Conservation (phyloP, 2,113 vertebrate genomes). For the Phalacrocorax carbo region DNA sequence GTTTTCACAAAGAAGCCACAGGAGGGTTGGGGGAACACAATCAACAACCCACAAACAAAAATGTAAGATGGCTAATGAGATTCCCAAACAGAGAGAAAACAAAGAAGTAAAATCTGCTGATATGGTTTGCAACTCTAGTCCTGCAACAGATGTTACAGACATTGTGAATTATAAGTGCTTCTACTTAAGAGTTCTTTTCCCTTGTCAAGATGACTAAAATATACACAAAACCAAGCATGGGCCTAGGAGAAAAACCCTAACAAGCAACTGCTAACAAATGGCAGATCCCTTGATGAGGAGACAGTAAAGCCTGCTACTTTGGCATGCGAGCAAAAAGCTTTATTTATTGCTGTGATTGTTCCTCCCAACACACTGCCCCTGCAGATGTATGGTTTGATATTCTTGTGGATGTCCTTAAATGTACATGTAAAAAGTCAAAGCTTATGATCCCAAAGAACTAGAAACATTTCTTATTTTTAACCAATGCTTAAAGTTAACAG, state of each 20-base stretch:
- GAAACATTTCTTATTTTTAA: not conserved
- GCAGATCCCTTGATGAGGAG: not conserved
- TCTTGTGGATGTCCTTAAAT: not conserved
- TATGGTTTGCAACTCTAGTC: not conserved
- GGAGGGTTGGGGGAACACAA: not conserved
- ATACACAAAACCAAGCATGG: not conserved
- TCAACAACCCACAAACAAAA: not conserved
- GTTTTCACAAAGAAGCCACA: not conserved
- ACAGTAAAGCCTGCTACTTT: not conserved
- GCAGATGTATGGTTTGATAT: not conserved
- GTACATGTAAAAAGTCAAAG: not conserved
- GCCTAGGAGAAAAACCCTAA: not conserved
- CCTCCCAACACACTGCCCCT: not conserved
- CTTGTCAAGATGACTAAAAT: not conserved
- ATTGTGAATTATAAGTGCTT: not conserved
- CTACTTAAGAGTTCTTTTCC: not conserved
- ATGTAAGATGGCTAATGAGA: not conserved
- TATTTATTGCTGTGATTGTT: not conserved
- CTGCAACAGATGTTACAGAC: not conserved
- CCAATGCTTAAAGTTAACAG: not conserved
- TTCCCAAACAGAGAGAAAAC: not conserved
- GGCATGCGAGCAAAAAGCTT: not conserved
- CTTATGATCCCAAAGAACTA: not conserved
- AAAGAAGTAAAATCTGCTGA: not conserved
- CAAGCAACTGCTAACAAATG: not conserved